These are phyloP conservation scores for Tetramorium simillimum DNA, from an alignment of 1,140 invertebrate species.

Conservation along the genomic window DNA sequence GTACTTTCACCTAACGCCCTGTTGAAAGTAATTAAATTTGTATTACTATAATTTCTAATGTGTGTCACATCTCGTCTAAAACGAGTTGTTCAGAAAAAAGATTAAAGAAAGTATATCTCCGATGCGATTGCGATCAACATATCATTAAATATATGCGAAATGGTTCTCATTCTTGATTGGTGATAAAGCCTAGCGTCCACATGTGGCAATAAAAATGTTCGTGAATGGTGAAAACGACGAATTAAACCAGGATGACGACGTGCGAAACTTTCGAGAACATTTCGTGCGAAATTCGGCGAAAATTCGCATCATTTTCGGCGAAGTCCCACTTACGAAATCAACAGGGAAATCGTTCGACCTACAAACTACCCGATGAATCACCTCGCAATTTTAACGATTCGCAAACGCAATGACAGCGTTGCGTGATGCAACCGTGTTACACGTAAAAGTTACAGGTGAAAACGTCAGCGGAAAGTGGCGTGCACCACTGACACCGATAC, in stretches of 20 bases:
- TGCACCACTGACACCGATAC: background rate
- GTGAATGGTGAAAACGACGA: background rate
- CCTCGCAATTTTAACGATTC: slow-evolving; percentile 13
- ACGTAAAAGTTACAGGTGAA: background rate
- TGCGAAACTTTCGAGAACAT: slow-evolving; percentile 23
- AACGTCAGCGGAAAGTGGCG: slow-evolving; percentile 15
- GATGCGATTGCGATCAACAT: background rate
- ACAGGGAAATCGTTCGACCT: background rate
- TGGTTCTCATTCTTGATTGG: background rate
- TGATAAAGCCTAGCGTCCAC: background rate
- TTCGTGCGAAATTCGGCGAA: slow-evolving; percentile 11
- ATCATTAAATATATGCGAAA: background rate
- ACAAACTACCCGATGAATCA: slow-evolving; percentile 11
- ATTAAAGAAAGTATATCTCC: background rate
- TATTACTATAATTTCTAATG: background rate
- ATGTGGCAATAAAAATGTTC: background rate
- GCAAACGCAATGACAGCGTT: background rate
- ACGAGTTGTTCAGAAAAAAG: background rate
- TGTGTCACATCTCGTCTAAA: background rate
- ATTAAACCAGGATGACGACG: background rate
- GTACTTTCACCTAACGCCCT: slow-evolving; percentile 30
- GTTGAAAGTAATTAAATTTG: background rate
- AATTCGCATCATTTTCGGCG: background rate
- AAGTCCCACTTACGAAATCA: slow-evolving; percentile 17
- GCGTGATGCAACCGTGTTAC: background rate